Evolutionary conservation across 2,888 invertebrate genomes (phyloP).

Genomic region (Tetramorium bicarinatum): DNA sequence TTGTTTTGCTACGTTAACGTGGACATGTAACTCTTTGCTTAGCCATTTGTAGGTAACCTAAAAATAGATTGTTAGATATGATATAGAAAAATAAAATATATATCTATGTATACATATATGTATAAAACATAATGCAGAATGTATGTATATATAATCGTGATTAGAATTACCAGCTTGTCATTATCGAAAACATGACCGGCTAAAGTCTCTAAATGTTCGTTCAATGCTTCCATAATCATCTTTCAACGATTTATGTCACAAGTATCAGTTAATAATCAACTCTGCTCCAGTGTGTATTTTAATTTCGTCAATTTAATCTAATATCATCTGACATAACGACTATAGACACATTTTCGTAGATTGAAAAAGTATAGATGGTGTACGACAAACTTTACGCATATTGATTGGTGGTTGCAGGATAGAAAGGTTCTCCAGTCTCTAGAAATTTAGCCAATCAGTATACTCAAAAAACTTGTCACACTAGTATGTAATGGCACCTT

Average conservation of each 20-base stretch:
- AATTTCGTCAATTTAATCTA: neutral
- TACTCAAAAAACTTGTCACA: too few species aligned
- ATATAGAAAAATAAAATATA: neutral
- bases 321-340: neutral
- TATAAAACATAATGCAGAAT: neutral
- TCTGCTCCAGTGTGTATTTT: neutral
- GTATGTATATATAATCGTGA: neutral
- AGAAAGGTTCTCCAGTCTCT: too few species aligned
- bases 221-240: slow-evolving; percentile 72
- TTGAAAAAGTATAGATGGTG: too few species aligned
- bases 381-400: too few species aligned
- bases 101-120: neutral
- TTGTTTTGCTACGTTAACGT: slow-evolving; percentile 86
- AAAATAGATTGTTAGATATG: slow-evolving; percentile 15
- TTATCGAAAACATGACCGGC: slow-evolving; percentile 78
- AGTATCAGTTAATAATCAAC: neutral
- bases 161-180: slow-evolving; percentile 79
- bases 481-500: too few species aligned
- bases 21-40: slow-evolving; percentile 85
- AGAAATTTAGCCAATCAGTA: too few species aligned
- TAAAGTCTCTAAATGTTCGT: slow-evolving; percentile 76
- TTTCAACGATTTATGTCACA: slow-evolving; percentile 17
- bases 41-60: slow-evolving; percentile 87
- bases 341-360: neutral
- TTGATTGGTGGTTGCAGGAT: too few species aligned